A percentile compares a stretch with the other conserved stretches of the same genome.
phyloP scores from a whole-genome alignment of 2,797 vertebrate genomes.

The Hydrophis major region DNA sequence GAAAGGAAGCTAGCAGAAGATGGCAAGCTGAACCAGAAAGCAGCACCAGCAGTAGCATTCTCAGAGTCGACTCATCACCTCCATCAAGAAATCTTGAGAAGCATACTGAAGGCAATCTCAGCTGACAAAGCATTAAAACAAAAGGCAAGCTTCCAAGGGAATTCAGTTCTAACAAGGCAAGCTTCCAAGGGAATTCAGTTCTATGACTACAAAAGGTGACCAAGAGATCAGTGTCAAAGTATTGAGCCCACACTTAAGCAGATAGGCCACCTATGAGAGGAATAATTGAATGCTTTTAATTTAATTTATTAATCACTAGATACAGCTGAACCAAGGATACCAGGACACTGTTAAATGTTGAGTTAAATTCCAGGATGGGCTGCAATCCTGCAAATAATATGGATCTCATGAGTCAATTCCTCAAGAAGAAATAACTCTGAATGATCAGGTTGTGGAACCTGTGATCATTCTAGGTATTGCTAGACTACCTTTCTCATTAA shows the following conservation, averaged over 20 bases:
- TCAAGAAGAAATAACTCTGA: neutral
- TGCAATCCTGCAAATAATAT: neutral
- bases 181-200: neutral
- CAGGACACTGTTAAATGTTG: neutral
- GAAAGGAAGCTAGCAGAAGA: neutral
- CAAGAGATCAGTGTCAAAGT: neutral
- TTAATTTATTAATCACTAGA: neutral
- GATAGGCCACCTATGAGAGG: neutral
- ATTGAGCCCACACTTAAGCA: neutral
- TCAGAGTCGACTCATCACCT: neutral
- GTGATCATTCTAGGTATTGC: neutral
- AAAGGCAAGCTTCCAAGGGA: neutral
- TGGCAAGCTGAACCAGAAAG: neutral
- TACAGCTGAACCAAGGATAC: neutral
- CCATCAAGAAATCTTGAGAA: neutral
- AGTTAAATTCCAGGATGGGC: neutral
- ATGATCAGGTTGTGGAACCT: neutral
- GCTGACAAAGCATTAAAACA: neutral
- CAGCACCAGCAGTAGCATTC: neutral
- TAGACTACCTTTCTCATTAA: neutral
- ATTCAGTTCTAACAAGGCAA: neutral
- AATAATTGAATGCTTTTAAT: neutral
- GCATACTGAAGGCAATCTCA: neutral
- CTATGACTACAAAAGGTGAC: neutral
- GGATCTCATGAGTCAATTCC: neutral